Conservation (phyloP, 2,888 invertebrate genomes). For the Petrolisthes manimaculis region DNA sequence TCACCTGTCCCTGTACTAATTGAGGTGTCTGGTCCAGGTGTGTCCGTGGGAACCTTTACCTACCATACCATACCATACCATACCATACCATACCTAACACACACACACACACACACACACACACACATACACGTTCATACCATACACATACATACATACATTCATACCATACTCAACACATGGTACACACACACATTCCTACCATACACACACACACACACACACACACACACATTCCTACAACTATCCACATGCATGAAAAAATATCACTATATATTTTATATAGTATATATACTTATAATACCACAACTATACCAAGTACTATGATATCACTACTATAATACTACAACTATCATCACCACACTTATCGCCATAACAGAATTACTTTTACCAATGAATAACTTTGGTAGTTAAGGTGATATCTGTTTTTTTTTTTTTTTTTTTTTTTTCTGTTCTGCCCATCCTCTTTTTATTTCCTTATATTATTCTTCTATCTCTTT, state of each 20-base stretch:
- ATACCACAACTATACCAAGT: too few species aligned
- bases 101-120: background rate
- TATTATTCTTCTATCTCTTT: background rate
- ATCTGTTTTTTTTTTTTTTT: too few species aligned
- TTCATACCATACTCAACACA: too few species aligned
- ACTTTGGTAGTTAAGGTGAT: too few species aligned
- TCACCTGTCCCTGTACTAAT: slow-evolving; percentile 40
- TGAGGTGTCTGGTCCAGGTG: slow-evolving; percentile 36
- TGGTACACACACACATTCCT: too few species aligned
- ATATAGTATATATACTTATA: too few species aligned
- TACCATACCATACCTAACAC: background rate
- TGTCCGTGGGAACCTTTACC: slow-evolving; percentile 31
- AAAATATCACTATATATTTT: too few species aligned
- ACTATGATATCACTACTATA: too few species aligned
- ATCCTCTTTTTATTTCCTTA: background rate
- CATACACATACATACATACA: background rate
- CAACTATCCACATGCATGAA: background rate
- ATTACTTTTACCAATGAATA: background rate
- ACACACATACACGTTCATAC: background rate
- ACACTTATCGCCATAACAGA: background rate
- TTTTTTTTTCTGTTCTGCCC: background rate
- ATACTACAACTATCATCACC: background rate
- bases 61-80: background rate
- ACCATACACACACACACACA: too few species aligned
- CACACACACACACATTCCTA: too few species aligned